Evolutionary conservation across 2,888 invertebrate genomes (phyloP).

Genomic region (Tortrix viridana): DNA sequence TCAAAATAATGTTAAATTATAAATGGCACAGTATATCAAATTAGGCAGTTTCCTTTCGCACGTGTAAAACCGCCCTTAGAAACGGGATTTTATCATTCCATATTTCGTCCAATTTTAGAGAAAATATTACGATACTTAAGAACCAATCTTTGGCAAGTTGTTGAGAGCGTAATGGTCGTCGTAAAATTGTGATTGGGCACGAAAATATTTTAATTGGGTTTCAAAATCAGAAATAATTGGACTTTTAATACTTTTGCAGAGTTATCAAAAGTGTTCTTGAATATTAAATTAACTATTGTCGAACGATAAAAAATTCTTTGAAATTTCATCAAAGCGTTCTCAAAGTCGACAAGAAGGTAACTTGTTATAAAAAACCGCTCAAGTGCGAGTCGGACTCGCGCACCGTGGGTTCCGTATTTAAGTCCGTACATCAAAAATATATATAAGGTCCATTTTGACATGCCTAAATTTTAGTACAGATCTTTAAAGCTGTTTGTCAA

Average conservation of each 20-base stretch:
- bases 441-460: too few species aligned
- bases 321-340: not conserved
- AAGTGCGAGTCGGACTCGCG: too few species aligned
- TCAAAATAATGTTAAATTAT: too few species aligned
- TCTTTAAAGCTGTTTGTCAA: too few species aligned
- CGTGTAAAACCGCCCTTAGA: not conserved
- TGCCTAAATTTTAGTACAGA: too few species aligned
- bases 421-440: too few species aligned
- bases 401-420: too few species aligned
- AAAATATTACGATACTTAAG: constrained; percentile 17
- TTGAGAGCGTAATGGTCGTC: not conserved
- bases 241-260: constrained; percentile 1
- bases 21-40: too few species aligned
- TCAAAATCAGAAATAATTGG: not conserved
- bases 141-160: constrained; percentile 18
- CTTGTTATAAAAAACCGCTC: not conserved
- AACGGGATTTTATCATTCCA: constrained; percentile 11
- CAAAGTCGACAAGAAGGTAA: not conserved
- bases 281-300: not conserved
- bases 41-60: not conserved
- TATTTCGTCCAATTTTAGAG: constrained; percentile 12
- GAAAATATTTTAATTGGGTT: constrained; percentile 6
- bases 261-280: not conserved
- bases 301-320: too few species aligned
- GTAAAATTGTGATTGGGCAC: not conserved